Evolutionary conservation across 1,140 invertebrate species (phyloP).

Genomic region (Hestina assimilis): DNA sequence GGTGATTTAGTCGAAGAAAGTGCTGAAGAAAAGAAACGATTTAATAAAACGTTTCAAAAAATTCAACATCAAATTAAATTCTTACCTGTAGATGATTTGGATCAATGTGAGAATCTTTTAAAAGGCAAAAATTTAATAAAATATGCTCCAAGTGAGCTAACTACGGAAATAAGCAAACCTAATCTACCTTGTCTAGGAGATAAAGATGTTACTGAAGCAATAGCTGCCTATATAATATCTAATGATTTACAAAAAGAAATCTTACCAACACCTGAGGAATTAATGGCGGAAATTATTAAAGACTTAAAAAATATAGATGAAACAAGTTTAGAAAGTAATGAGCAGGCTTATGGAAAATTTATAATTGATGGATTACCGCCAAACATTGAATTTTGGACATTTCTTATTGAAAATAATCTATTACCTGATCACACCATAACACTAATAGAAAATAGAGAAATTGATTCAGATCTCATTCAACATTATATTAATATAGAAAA

Average conservation of each 20-base stretch:
- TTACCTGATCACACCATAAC: slow-evolving; percentile 77
- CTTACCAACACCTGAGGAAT: slow-evolving; percentile 50
- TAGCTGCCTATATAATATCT: slow-evolving; percentile 52
- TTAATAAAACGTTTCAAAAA: slow-evolving; percentile 29
- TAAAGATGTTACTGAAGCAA: slow-evolving; percentile 56
- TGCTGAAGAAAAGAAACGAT: background rate
- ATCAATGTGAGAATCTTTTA: slow-evolving; percentile 39
- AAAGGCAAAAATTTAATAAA: slow-evolving; percentile 36
- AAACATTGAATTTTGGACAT: slow-evolving; percentile 70
- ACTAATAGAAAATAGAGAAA: slow-evolving; percentile 73
- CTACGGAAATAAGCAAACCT: slow-evolving; percentile 43
- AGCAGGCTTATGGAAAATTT: slow-evolving; percentile 72
- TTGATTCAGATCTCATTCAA: slow-evolving; percentile 55
- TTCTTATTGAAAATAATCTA: slow-evolving; percentile 61
- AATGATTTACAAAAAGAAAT: slow-evolving; percentile 65
- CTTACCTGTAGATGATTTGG: slow-evolving; percentile 51
- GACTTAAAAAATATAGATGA: slow-evolving; percentile 61
- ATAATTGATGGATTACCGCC: slow-evolving; percentile 79
- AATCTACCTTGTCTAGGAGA: slow-evolving; percentile 52
- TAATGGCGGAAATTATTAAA: slow-evolving; percentile 59
- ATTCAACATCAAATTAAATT: slow-evolving; percentile 36
- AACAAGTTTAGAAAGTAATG: slow-evolving; percentile 35
- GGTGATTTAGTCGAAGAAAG: slow-evolving; percentile 9
- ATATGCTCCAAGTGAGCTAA: slow-evolving; percentile 50
- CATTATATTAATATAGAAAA: slow-evolving; percentile 49